These are phyloP conservation scores for Neuroterus valhalla DNA, from an alignment of 1,140 invertebrate species.

Conservation along the genomic window DNA sequence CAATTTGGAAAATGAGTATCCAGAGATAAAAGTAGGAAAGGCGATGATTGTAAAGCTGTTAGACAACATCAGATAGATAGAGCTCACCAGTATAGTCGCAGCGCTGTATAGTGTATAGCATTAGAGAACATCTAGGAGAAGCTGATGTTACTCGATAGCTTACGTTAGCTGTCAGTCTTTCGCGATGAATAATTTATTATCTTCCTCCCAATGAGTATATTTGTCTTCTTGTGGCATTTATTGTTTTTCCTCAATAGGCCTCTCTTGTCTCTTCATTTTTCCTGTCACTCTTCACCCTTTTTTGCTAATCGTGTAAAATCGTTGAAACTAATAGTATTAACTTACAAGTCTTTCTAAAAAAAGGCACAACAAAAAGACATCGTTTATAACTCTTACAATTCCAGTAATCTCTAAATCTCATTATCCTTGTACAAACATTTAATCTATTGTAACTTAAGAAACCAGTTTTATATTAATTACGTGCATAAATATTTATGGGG, in stretches of 20 bases:
- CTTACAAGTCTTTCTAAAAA: too few relatives aligned
- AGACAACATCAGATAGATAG: neutral
- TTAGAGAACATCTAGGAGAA: conserved; percentile 9
- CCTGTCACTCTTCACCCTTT: neutral
- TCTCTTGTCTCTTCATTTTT: neutral
- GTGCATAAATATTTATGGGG: too few relatives aligned
- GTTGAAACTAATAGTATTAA: too few relatives aligned
- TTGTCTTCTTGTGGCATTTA: conserved; percentile 21
- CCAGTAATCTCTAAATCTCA: too few relatives aligned
- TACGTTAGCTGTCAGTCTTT: conserved; percentile 28
- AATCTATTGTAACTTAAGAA: too few relatives aligned
- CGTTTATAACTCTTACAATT: too few relatives aligned
- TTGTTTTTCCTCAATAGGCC: conserved; percentile 15
- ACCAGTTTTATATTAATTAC: too few relatives aligned
- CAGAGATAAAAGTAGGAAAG: conserved; percentile 8
- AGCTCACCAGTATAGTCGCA: neutral
- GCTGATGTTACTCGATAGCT: conserved; percentile 25
- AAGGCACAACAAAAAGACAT: too few relatives aligned
- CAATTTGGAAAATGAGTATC: too few relatives aligned
- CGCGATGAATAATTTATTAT: conserved; percentile 30
- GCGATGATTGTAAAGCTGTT: conserved; percentile 25
- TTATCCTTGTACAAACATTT: too few relatives aligned
- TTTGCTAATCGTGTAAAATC: neutral
- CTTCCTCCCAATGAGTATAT: conserved; percentile 22
- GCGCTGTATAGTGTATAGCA: conserved; percentile 5